These are phyloP conservation scores for Pterostichus niger DNA, from an alignment of 2,888 invertebrate species.

Conservation along the genomic window DNA sequence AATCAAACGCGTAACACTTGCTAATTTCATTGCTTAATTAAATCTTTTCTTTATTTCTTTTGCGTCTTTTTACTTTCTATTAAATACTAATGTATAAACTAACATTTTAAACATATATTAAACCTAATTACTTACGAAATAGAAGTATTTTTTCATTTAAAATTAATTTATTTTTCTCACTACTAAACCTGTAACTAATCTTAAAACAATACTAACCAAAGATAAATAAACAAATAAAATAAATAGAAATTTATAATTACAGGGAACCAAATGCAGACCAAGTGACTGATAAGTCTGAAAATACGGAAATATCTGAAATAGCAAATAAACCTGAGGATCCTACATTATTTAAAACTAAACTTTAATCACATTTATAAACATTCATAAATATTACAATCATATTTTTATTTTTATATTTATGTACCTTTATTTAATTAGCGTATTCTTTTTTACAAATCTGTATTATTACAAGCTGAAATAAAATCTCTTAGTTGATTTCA, in stretches of 20 bases:
- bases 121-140: background rate
- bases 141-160: background rate
- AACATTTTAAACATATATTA: background rate
- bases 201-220: background rate
- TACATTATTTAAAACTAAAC: constrained; percentile 56
- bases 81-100: constrained; percentile 19
- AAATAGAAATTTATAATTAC: constrained; percentile 54
- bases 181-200: background rate
- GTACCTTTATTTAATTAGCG: background rate
- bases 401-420: background rate
- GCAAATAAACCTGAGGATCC: constrained; percentile 28
- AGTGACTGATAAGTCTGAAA: constrained; percentile 23
- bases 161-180: background rate
- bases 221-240: background rate
- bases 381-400: constrained; percentile 38
- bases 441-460: background rate
- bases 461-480: too few relatives aligned
- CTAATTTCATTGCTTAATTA: constrained; percentile 42
- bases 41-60: constrained; percentile 13
- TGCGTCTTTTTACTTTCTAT: constrained; percentile 31
- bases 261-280: constrained; percentile 49
- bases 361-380: constrained; percentile 3
- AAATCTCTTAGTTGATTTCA: too few relatives aligned
- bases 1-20: constrained; percentile 48
- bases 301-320: constrained; percentile 31